Conservation (phyloP, 2,113 vertebrate genomes). For the Poeciliopsis occidentalis region DNA sequence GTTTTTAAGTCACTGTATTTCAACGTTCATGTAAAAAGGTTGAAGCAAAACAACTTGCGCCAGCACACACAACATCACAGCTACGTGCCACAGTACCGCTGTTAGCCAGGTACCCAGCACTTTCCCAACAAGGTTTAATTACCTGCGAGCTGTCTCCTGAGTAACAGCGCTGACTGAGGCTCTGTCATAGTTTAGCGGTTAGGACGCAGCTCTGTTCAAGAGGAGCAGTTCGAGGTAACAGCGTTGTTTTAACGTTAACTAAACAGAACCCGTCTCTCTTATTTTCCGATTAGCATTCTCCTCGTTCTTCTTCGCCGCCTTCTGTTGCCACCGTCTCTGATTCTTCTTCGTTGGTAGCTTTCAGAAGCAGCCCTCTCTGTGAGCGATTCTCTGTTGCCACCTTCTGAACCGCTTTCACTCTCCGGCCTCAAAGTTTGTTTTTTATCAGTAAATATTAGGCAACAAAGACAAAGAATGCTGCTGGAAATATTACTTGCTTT, state of each 20-base stretch:
- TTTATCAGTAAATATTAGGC: neutral
- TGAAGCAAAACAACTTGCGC: constrained; percentile 54
- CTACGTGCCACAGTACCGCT: constrained; percentile 19
- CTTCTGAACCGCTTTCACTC: constrained; percentile 8
- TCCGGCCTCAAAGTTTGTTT: no score
- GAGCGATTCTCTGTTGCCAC: constrained; percentile 25
- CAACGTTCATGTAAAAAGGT: constrained; percentile 20
- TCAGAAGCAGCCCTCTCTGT: neutral
- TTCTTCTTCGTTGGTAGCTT: constrained; percentile 50
- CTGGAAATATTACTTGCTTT: no score
- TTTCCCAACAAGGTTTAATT: constrained; percentile 57
- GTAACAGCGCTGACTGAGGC: constrained; percentile 93
- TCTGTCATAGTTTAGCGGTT: constrained; percentile 86
- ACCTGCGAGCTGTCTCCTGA: constrained; percentile 98
- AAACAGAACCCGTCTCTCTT: constrained; percentile 44
- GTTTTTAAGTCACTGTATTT: neutral
- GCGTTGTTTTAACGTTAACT: constrained; percentile 50
- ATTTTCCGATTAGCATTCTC: constrained; percentile 70
- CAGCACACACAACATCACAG: constrained; percentile 43
- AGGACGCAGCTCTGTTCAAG: constrained; percentile 41
- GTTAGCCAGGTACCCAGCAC: constrained; percentile 37
- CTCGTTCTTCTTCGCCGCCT: constrained; percentile 64
- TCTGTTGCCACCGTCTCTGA: constrained; percentile 34
- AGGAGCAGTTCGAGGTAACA: constrained; percentile 39
- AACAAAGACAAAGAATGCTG: neutral